Conservation (phyloP, 2,888 invertebrate species). For the Tridacna crocea region DNA sequence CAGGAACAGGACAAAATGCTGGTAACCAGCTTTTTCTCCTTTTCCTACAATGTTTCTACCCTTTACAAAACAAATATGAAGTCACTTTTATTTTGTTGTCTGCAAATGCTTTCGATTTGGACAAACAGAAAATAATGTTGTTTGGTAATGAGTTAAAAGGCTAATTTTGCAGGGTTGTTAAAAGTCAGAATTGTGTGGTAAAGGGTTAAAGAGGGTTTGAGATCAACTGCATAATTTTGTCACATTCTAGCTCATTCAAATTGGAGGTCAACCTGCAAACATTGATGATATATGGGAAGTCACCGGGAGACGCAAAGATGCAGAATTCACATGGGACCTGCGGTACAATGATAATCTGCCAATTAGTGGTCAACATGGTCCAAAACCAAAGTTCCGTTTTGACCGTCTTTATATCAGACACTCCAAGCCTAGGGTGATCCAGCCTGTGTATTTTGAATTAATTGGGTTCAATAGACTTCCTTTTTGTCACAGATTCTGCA, state of each 20-base stretch:
- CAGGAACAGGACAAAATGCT: too few relatives aligned
- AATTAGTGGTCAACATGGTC: slow-evolving; percentile 70
- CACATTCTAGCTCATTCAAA: slow-evolving; percentile 32
- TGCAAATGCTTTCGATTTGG: too few relatives aligned
- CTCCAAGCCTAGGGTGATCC: slow-evolving; percentile 70
- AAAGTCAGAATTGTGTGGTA: too few relatives aligned
- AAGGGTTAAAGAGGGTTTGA: too few relatives aligned
- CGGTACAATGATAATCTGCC: slow-evolving; percentile 86
- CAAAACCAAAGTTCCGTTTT: slow-evolving; percentile 85
- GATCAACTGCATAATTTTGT: too few relatives aligned
- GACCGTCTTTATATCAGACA: slow-evolving; percentile 85
- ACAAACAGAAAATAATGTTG: too few relatives aligned
- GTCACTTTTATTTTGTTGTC: too few relatives aligned
- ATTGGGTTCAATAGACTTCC: slow-evolving; percentile 85
- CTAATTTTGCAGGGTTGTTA: too few relatives aligned
- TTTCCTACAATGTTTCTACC: too few relatives aligned
- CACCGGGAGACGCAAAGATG: slow-evolving; percentile 86
- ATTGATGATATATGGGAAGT: slow-evolving; percentile 86
- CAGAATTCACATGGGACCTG: slow-evolving; percentile 87
- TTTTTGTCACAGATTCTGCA: slow-evolving; percentile 85
- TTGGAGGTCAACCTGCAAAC: slow-evolving; percentile 84
- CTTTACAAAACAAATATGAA: too few relatives aligned
- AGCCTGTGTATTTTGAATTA: slow-evolving; percentile 86
- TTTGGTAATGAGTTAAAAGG: too few relatives aligned
- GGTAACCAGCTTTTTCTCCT: too few relatives aligned